Base-by-base conservation (phyloP, 2,113 vertebrate genomes). In the Synchiropus splendidus region DNA sequence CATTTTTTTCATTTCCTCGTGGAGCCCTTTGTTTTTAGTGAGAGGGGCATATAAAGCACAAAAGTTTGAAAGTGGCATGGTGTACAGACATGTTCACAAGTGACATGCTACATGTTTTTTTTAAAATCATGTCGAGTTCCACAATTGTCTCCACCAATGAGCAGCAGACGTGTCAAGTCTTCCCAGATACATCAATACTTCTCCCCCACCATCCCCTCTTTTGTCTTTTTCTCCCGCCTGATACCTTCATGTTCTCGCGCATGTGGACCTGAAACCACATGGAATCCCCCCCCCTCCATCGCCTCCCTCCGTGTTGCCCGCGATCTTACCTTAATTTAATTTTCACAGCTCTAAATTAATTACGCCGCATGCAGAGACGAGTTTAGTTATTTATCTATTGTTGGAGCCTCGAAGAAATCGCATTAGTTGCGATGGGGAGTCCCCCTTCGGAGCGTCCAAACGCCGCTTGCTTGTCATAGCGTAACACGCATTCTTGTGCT, bases 271-370 rank as follows among this genome's bases (percentile, higher is more conserved):
- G 21, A 34, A n/a, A n/a, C n/a, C n/a, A n/a, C n/a, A n/a, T n/a
- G 16, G 1, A 9, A 27, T 36, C 14, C 16, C n/a, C 18, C 11
- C 30, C 33, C 31, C 14, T 16, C 15, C 32, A 43, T 71, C 36
- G 41, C 49, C 41, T 35, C 47, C 52, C 44, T 31, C 34, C 10
- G n/a, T 16, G 56, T 45, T 42, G 32, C 41, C 43, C 37, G 18
- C 15, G 21, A 47, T 58, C 41, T 35, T 13, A 48, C 40, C 31
- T 35, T 82, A 70, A 79, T 80, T 79, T 54, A 15, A 81, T 79
- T 75, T 59, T 56, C 66, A 35, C 42, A 13, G 31, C 36, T 61
- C 30, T 67, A 75, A 79, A 74, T 79, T 51, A 80, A 80, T 80
- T 62, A 74, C 6, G 10, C 15, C 32, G 21, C 57, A 42, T 31